phyloP scores from a whole-genome alignment of 1,140 invertebrate genomes.

The Prorops nasuta region DNA sequence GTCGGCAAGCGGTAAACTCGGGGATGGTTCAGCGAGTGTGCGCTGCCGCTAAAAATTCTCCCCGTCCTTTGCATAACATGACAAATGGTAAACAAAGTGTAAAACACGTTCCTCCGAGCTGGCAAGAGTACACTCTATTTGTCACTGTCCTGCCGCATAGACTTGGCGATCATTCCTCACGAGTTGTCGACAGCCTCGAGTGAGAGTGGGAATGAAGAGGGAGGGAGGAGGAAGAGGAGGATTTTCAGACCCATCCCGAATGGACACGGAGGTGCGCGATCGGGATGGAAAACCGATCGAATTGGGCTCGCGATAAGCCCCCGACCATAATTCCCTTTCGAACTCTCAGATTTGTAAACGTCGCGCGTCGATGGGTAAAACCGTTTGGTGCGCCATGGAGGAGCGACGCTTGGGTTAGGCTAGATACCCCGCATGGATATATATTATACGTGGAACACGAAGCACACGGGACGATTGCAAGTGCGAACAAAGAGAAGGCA shows the following conservation, averaged over 20 bases:
- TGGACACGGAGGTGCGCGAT: slow-evolving; percentile 10
- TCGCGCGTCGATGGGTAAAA: too few species aligned
- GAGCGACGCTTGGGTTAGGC: too few species aligned
- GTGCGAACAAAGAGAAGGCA: slow-evolving; percentile 28
- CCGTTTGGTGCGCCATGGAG: too few species aligned
- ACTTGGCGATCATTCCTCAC: slow-evolving; percentile 33
- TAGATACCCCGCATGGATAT: too few species aligned
- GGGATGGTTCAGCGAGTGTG: slow-evolving; percentile 12
- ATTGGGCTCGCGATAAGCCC: not conserved
- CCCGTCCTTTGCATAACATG: slow-evolving; percentile 34
- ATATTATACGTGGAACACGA: too few species aligned
- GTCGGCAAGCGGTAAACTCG: not conserved
- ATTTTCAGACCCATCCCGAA: too few species aligned
- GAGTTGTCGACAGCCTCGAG: slow-evolving; percentile 22
- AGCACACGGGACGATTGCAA: not conserved
- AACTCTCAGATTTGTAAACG: too few species aligned
- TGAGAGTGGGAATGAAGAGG: too few species aligned
- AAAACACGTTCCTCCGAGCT: slow-evolving; percentile 38
- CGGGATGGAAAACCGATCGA: not conserved
- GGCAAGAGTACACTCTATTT: slow-evolving; percentile 39
- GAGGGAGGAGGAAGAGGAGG: not conserved
- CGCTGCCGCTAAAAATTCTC: slow-evolving; percentile 24
- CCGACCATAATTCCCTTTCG: not conserved
- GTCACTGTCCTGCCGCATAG: slow-evolving; percentile 35
- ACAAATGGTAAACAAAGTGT: slow-evolving; percentile 43